These are phyloP conservation scores for Grallaria varia DNA, from an alignment of 2,113 vertebrate genomes.

Conservation along the genomic window DNA sequence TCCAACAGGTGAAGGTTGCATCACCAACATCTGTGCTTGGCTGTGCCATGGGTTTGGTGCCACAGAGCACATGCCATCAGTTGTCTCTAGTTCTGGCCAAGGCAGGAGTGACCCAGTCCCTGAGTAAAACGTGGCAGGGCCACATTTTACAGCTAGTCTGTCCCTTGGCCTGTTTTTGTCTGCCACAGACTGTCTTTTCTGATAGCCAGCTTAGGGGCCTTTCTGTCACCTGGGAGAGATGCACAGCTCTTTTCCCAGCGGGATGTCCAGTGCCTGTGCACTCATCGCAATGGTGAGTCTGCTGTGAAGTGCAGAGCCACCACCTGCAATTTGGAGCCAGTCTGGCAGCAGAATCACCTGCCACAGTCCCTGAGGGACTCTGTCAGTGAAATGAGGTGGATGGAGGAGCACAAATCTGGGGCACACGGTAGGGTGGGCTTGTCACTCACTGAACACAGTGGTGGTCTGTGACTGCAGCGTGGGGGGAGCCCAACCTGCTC, in stretches of 20 bases:
- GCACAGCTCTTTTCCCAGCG: not conserved
- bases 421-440: not conserved
- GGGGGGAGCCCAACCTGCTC: not conserved
- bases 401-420: not conserved
- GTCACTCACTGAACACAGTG: not conserved
- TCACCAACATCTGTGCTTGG: not conserved
- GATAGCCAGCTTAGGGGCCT: not conserved
- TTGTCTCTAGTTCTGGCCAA: not conserved
- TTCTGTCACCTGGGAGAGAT: not conserved
- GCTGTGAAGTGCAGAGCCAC: not conserved
- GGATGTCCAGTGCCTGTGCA: not conserved
- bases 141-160: fast-evolving
- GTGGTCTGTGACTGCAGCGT: not conserved
- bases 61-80: not conserved
- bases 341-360: not conserved
- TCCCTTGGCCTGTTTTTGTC: not conserved
- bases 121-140: not conserved
- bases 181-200: not conserved
- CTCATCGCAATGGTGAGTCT: fast-evolving
- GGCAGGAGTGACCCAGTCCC: not conserved
- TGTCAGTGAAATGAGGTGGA: not conserved
- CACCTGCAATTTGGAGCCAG: not conserved
- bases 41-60: not conserved
- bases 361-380: not conserved
- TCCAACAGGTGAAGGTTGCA: fast-evolving